phyloP scores from a whole-genome alignment of 2,797 vertebrate species.

The Prunella strophiata region DNA sequence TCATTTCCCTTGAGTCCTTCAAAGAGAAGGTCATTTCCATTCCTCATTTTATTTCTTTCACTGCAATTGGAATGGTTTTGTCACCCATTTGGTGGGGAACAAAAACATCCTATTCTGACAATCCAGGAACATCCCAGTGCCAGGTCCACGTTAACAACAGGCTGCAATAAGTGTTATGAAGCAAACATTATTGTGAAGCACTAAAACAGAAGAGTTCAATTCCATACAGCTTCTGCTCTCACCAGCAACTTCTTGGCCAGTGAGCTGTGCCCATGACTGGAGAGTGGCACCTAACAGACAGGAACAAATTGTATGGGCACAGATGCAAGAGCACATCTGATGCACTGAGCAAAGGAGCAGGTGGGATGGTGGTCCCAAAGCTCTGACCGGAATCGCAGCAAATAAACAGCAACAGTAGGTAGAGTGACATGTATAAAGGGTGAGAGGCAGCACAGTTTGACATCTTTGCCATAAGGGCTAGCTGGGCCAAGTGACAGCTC shows the following conservation, averaged over 20 bases:
- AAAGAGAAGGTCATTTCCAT: background rate
- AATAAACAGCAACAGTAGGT: constrained; percentile 40
- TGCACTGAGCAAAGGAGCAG: constrained; percentile 55
- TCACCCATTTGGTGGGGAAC: background rate
- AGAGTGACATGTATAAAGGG: constrained; percentile 53
- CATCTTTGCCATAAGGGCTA: constrained; percentile 55
- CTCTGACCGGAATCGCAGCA: constrained; percentile 26
- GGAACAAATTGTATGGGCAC: constrained; percentile 55
- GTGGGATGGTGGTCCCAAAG: constrained; percentile 53
- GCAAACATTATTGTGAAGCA: background rate
- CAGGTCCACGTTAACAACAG: background rate
- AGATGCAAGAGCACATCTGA: constrained; percentile 49
- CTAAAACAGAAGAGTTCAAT: background rate
- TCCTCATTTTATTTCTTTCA: background rate
- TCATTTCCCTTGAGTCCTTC: background rate
- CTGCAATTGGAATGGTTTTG: background rate
- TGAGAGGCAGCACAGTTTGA: constrained; percentile 36
- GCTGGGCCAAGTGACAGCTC: constrained; percentile 37
- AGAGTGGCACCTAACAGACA: constrained; percentile 28
- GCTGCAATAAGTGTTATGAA: background rate
- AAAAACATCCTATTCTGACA: background rate
- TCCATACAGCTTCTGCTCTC: constrained; percentile 42
- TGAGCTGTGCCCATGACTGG: background rate
- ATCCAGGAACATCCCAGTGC: background rate
- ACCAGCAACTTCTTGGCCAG: constrained; percentile 21